Percentiles rank a stretch among this genome's conserved stretches.
phyloP scores from a whole-genome alignment of 2,113 vertebrate genomes.

The Nothoprocta perdicaria region DNA sequence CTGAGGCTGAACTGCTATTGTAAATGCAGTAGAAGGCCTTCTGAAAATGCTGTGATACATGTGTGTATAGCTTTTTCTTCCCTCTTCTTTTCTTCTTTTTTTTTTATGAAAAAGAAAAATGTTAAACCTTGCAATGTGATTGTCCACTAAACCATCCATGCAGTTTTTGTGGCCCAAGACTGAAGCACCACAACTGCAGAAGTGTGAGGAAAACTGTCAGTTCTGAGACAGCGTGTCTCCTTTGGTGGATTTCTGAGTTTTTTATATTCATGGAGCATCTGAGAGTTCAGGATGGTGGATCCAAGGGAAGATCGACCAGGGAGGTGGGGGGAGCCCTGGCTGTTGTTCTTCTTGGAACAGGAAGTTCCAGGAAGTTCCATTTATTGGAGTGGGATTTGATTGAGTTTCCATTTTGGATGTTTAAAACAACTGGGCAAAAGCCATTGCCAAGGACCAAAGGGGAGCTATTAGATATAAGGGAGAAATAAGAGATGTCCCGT shows the following conservation, averaged over 20 bases:
- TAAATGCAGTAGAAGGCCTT: slow-evolving; percentile 65
- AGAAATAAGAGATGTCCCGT: slow-evolving; percentile 50
- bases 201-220: neutral
- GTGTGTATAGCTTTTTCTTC: slow-evolving; percentile 53
- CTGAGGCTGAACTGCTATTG: slow-evolving; percentile 69
- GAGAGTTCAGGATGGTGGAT: slow-evolving; percentile 54
- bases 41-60: slow-evolving; percentile 76
- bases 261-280: slow-evolving; percentile 33
- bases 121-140: slow-evolving; percentile 64
- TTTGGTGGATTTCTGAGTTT: slow-evolving; percentile 8
- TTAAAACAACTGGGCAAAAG: slow-evolving; percentile 59
- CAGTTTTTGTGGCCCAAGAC: slow-evolving; percentile 58
- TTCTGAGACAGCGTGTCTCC: neutral
- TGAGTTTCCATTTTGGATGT: slow-evolving; percentile 3
- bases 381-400: slow-evolving; percentile 20
- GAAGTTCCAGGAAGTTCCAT: neutral
- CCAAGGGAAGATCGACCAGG: slow-evolving; percentile 20
- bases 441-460: slow-evolving; percentile 39
- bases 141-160: slow-evolving; percentile 50
- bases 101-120: slow-evolving; percentile 55
- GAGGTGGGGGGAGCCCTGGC: slow-evolving; percentile 4
- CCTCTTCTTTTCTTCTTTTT: slow-evolving; percentile 34
- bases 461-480: slow-evolving; percentile 33
- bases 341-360: neutral
- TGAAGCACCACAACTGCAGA: slow-evolving; percentile 49